Base-by-base conservation (phyloP, 1,140 invertebrate species). In the Formica selysi region DNA sequence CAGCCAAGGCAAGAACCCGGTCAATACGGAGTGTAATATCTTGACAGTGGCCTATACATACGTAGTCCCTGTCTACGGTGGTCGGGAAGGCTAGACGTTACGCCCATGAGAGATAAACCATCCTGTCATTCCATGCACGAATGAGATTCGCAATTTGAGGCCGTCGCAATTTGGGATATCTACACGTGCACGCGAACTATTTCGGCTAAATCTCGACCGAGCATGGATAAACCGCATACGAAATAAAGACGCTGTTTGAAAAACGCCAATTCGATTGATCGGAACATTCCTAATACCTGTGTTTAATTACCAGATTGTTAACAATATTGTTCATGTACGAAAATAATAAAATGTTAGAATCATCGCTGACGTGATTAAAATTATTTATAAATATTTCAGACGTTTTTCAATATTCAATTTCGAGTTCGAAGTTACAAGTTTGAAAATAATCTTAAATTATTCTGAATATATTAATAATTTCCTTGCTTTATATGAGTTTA, bases 101-200 rank as follows among this genome's bases (percentile, higher is more conserved):
- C 62, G 70, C 81, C 44, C 81, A 38, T 78, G 61, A 67, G 57
- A 78, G 51, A 36, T 51, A 68, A 80, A 61, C 48, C 36, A 22
- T 59, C n/a, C 62, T 79, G 84, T 81, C 64, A 86, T 86, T 70
- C 76, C 74, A 80, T 48, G 76, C 61, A 86, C 74, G 74, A 80
- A 59, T 67, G 76, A 86, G 57, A 86, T 67, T 68, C 59, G 38
- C 32, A 32, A 32, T 32, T 32, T 32, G 32, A 32, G 32, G 6
- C 70, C 38, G 16, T 62, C 8, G 81, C 48, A 48, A 85, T 85
- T 78, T 64, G 10, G 8, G n/a, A 51, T 85, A 85, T 85, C 81
- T 57, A 76, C 36, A 57, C 48, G 59, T 65, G 73, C 61, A 78
- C 62, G 81, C 61, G 0, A 78, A 59, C 71, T 65, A 78, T 78